A percentile compares a stretch with the other conserved stretches of the same genome.
Evolutionary conservation across 2,888 invertebrate genomes (phyloP).

Genomic region (Patella depressa): DNA sequence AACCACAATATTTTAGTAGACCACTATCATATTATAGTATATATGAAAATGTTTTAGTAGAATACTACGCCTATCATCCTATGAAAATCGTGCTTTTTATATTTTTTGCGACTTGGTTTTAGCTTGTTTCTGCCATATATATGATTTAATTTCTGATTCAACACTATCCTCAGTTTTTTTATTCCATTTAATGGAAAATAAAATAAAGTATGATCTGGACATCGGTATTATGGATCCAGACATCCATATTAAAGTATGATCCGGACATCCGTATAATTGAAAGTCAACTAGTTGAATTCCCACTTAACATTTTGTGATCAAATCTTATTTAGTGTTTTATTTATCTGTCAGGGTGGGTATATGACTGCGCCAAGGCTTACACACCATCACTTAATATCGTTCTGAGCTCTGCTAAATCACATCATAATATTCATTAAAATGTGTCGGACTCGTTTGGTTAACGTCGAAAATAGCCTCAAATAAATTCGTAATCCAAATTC

Average conservation of each 20-base stretch:
- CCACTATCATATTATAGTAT: no score
- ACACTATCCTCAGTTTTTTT: no score
- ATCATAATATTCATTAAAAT: background rate
- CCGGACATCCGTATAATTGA: background rate
- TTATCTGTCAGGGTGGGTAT: background rate
- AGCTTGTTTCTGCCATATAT: no score
- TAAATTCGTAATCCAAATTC: background rate
- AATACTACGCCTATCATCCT: no score
- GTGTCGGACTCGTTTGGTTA: background rate
- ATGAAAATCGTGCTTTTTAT: no score
- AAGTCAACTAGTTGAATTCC: constrained; percentile 7
- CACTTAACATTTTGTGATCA: background rate
- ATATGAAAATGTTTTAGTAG: no score
- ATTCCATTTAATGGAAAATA: no score
- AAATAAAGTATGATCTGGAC: no score
- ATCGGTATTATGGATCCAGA: no score
- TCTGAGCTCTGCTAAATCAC: background rate
- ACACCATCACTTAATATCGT: background rate
- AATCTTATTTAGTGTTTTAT: background rate
- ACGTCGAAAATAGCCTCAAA: constrained; percentile 7
- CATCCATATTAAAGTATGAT: background rate
- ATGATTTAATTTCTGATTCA: no score
- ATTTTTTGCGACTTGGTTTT: no score
- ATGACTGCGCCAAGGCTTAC: background rate
- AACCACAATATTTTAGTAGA: no score